These are phyloP conservation scores for Drosophila punjabiensis DNA, from an alignment of 1,140 invertebrate genomes.

Conservation along the genomic window DNA sequence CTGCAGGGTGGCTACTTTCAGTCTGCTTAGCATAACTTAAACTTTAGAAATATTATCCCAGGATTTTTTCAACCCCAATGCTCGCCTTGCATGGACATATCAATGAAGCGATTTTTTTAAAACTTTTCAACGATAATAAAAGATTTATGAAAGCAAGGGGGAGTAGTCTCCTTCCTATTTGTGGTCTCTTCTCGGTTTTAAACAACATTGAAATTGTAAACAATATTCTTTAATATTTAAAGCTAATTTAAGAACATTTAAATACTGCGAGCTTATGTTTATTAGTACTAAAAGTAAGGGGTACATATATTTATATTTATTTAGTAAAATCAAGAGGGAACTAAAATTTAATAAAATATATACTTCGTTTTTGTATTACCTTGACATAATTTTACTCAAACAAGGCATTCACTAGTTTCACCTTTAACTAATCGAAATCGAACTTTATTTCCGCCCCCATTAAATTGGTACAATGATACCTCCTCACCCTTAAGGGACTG, in stretches of 20 bases:
- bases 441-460: neutral
- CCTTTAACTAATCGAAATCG: neutral
- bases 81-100: conserved; percentile 11
- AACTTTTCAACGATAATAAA: conserved; percentile 19
- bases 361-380: neutral
- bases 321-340: no score
- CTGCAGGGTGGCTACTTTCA: conserved; percentile 17
- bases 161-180: no score
- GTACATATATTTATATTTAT: no score
- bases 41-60: conserved; percentile 47
- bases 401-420: neutral
- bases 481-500: neutral
- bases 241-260: no score
- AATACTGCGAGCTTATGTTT: no score
- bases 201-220: neutral
- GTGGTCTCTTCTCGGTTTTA: neutral
- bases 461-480: neutral
- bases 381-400: neutral
- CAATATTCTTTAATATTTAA: neutral
- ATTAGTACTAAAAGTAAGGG: no score
- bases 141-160: neutral
- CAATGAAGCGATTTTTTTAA: conserved; percentile 27
- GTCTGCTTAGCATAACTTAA: conserved; percentile 47
- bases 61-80: conserved; percentile 18
- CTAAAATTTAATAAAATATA: neutral